Percentiles rank a stretch among this genome's conserved stretches.
These are phyloP conservation scores for Bombus ignitus DNA, from an alignment of 1,140 invertebrate genomes.

Conservation along the genomic window DNA sequence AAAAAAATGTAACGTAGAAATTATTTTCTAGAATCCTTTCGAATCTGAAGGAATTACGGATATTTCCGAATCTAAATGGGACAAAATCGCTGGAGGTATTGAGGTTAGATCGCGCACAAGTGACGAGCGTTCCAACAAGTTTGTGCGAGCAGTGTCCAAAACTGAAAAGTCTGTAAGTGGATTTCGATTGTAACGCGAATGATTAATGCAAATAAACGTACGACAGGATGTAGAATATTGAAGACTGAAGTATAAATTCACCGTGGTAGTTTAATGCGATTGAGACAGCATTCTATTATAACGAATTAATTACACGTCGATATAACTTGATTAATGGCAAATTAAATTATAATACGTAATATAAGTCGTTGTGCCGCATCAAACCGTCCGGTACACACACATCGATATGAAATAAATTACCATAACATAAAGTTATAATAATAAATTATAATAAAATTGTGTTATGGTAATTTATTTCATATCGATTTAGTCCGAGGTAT, in stretches of 20 bases:
- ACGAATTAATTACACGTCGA: background rate
- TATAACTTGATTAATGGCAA: background rate
- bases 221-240: too few species aligned
- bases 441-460: background rate
- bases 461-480: background rate
- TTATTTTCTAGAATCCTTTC: slow-evolving; percentile 89
- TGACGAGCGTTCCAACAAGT: slow-evolving; percentile 87
- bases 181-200: background rate
- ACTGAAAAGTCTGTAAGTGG: slow-evolving; percentile 93
- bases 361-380: background rate
- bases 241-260: too few species aligned
- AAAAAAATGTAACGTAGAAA: background rate
- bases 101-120: slow-evolving; percentile 90
- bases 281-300: background rate
- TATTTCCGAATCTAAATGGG: slow-evolving; percentile 92
- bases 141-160: slow-evolving; percentile 91
- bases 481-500: background rate
- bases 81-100: slow-evolving; percentile 90
- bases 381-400: background rate
- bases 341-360: background rate
- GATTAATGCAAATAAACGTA: too few species aligned
- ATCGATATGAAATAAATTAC: background rate
- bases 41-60: slow-evolving; percentile 89
- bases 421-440: background rate
- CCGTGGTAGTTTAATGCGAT: background rate